Conservation (phyloP, 2,113 vertebrate genomes). For the Glareola pratincola region DNA sequence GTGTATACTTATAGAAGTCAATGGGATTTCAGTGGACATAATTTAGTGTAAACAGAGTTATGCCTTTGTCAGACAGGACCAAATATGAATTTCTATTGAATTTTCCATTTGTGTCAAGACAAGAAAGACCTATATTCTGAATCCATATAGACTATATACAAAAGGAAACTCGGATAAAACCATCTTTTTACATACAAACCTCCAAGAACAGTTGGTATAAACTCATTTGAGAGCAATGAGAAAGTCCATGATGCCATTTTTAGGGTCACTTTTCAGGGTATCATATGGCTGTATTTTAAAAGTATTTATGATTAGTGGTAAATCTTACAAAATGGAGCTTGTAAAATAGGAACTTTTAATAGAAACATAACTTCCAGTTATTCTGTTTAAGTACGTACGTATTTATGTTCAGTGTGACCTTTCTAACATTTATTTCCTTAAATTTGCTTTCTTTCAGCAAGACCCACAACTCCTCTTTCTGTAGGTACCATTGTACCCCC, state of each 20-base stretch:
- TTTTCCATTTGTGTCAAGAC: neutral
- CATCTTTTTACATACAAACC: neutral
- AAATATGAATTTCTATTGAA: neutral
- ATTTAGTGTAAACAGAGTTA: neutral
- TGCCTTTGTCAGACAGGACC: neutral
- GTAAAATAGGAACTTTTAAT: neutral
- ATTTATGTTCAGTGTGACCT: neutral
- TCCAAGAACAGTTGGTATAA: neutral
- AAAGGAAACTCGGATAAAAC: neutral
- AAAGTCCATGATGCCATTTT: neutral
- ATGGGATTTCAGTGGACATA: neutral
- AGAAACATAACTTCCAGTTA: neutral
- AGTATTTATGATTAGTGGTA: neutral
- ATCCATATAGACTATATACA: neutral
- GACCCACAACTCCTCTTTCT: neutral
- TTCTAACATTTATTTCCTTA: neutral
- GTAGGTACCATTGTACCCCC: conserved; percentile 80
- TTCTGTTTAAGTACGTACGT: neutral
- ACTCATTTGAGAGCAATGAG: neutral
- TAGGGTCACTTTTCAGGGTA: neutral
- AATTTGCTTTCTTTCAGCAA: neutral
- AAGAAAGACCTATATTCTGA: neutral
- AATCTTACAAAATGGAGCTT: neutral
- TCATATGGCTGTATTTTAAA: neutral
- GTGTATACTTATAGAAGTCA: neutral